Base-by-base conservation (phyloP, 1,140 invertebrate species). In the Euwallacea fornicatus region DNA sequence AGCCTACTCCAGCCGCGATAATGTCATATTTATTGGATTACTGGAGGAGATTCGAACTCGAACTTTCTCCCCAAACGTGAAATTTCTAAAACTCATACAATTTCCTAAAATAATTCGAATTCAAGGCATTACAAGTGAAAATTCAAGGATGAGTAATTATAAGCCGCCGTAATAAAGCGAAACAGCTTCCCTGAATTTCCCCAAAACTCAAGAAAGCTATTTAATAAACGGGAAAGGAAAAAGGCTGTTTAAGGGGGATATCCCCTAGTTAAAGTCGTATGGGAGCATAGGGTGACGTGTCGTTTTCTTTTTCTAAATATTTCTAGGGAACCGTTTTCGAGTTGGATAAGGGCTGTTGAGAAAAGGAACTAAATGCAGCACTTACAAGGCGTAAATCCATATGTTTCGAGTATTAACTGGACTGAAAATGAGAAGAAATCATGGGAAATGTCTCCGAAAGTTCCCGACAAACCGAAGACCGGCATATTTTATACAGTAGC, bases 401-500 rank as follows among this genome's bases (percentile, higher is more conserved):
- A 50, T 50, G 13, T 50, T 50, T 50, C 21, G 21, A 33, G 21
- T 50, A 10, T 50, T 50, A 10, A 11, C 46, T 50, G 46, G 9
- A 50, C 9, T 11, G 13, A 50, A 50, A 11, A 50, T 50, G 9
- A 50, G 46, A 2, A 50, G 46, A 50, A 50, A 50, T 11, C 9
- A 50, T 50, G 3, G 46, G 6, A 50, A 10, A 11, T 50, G 9
- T 50, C 13, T 50, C 6, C 2, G 46, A 13, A 50, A 50, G 13
- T 50, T 50, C 9, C 13, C 13, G 46, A 50, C 53, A 42, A 54
- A 16, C 16, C 7, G n/a, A 56, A 56, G 46, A 56, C 43, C 64
- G 54, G 64, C 50, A 56, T 66, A 58, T 58, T 66, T 66, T 65
- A 66, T 58, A 58, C 56, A 54, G 33, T 41, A 66, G 56, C 41